Evolutionary conservation across 2,113 vertebrate genomes (phyloP).

Genomic region (Rhineura floridana): DNA sequence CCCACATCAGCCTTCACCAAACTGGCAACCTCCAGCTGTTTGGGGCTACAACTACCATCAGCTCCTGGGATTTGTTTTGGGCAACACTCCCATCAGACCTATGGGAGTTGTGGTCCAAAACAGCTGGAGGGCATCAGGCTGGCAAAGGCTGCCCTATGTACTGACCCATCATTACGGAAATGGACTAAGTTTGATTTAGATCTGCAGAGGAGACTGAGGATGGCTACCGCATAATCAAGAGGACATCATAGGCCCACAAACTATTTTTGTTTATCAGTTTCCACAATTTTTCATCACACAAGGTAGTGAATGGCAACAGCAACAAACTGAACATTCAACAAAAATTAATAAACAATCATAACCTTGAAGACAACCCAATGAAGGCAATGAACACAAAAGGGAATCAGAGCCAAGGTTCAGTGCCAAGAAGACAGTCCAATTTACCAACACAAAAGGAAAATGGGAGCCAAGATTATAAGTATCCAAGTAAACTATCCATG

Average conservation of each 20-base stretch:
- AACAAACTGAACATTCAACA: not conserved
- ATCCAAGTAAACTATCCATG: not conserved
- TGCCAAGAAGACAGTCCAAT: not conserved
- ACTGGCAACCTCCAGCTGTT: too few species aligned
- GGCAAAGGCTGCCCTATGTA: too few species aligned
- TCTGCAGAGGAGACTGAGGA: not conserved
- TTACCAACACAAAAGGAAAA: not conserved
- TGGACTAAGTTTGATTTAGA: not conserved
- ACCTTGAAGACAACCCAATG: not conserved
- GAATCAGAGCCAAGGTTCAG: not conserved
- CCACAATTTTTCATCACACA: not conserved
- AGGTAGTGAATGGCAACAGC: not conserved
- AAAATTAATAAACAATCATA: not conserved
- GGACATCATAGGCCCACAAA: not conserved
- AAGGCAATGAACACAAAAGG: constrained; percentile 9
- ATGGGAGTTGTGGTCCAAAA: too few species aligned
- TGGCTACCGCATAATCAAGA: not conserved
- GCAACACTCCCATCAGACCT: too few species aligned
- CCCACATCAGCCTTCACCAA: too few species aligned
- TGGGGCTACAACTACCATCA: too few species aligned
- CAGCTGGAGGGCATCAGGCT: too few species aligned
- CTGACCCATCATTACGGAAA: not conserved
- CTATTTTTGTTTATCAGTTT: not conserved
- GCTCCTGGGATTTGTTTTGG: too few species aligned
- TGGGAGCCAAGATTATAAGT: not conserved